Percentiles rank a stretch among this genome's conserved stretches.
Evolutionary conservation across 1,140 invertebrate species (phyloP).

Genomic region (Drosophila sp.): DNA sequence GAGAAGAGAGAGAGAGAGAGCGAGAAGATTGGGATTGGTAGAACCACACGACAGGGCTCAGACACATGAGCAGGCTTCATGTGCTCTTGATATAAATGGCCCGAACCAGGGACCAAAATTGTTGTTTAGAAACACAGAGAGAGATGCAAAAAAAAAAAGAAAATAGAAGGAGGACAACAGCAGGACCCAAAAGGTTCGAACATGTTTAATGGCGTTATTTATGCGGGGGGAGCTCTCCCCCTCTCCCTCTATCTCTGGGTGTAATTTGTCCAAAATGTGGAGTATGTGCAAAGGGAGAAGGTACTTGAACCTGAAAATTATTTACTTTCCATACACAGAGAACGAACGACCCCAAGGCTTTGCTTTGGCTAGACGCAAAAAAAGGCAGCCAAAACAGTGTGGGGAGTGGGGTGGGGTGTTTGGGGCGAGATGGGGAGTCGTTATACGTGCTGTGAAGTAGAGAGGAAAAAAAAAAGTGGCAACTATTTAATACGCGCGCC

Average conservation of each 20-base stretch:
- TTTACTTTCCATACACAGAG: slow-evolving; percentile 56
- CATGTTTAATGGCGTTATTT: slow-evolving; percentile 80
- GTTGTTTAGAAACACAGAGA: slow-evolving; percentile 71
- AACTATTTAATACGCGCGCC: slow-evolving; percentile 79
- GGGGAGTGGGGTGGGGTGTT: background rate
- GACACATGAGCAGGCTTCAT: slow-evolving; percentile 68
- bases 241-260: background rate
- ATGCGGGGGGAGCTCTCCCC: slow-evolving; percentile 46
- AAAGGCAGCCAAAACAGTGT: slow-evolving; percentile 12
- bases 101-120: slow-evolving; percentile 18
- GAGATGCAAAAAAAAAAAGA: slow-evolving; percentile 42
- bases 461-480: slow-evolving; percentile 56
- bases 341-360: slow-evolving; percentile 26
- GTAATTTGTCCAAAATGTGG: slow-evolving; percentile 63
- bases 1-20: slow-evolving; percentile 1
- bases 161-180: slow-evolving; percentile 15
- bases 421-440: background rate
- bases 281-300: slow-evolving; percentile 44
- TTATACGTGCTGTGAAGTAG: background rate
- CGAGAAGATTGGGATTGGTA: slow-evolving; percentile 1
- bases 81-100: slow-evolving; percentile 73
- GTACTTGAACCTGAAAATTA: slow-evolving; percentile 80
- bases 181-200: slow-evolving; percentile 47
- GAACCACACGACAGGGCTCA: slow-evolving; percentile 70
- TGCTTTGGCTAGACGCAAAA: slow-evolving; percentile 12